Evolutionary conservation across 2,113 vertebrate genomes (phyloP).

Genomic region (Seriola rivoliana): DNA sequence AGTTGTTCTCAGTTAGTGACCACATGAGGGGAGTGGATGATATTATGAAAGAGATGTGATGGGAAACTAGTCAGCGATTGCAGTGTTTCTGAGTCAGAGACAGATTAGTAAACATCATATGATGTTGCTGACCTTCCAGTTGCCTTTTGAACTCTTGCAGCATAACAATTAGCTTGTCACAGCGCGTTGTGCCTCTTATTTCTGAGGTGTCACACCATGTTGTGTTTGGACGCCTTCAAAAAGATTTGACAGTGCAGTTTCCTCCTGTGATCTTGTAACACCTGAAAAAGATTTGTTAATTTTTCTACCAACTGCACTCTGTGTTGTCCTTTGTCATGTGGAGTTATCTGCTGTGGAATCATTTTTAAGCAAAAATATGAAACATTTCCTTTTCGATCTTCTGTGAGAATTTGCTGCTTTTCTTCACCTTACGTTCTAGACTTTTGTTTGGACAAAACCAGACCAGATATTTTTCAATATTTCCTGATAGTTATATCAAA

Average conservation of each 20-base stretch:
- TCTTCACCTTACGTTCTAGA: neutral
- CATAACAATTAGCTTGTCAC: slow-evolving; percentile 51
- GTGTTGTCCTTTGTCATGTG: slow-evolving; percentile 20
- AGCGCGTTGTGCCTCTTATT: slow-evolving; percentile 24
- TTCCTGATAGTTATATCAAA: neutral
- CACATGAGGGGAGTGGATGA: neutral
- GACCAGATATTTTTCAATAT: neutral
- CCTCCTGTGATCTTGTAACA: slow-evolving; percentile 33
- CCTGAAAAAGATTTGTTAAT: slow-evolving; percentile 45
- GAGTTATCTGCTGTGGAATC: neutral
- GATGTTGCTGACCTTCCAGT: slow-evolving; percentile 48
- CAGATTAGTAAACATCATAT: slow-evolving; percentile 46
- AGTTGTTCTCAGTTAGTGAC: neutral
- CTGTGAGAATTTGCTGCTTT: neutral
- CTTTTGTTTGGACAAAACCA: neutral
- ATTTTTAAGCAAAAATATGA: neutral
- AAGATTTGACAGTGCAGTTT: slow-evolving; percentile 17
- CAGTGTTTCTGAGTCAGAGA: slow-evolving; percentile 34
- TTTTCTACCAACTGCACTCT: slow-evolving; percentile 28
- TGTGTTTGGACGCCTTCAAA: slow-evolving; percentile 16
- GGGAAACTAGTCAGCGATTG: neutral
- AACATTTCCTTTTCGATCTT: neutral
- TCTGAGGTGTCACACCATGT: slow-evolving; percentile 14
- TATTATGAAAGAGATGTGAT: slow-evolving; percentile 1
- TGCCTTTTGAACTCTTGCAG: slow-evolving; percentile 29